phyloP scores from a whole-genome alignment of 2,888 invertebrate genomes.

The Aleiodes testaceus region DNA sequence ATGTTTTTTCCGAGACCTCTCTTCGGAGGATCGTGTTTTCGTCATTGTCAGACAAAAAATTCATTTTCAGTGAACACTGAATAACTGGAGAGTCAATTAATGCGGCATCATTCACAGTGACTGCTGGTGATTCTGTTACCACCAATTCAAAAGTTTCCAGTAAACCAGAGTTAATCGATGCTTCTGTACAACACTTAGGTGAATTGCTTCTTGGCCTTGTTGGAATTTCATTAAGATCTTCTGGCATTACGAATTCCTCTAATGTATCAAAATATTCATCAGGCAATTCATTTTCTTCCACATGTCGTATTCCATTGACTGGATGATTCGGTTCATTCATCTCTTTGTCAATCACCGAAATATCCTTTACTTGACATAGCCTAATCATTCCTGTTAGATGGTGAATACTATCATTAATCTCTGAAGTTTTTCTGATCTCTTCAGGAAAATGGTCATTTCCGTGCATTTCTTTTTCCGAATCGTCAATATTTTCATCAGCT shows the following conservation, averaged over 20 bases:
- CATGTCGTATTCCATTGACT: background rate
- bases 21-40: background rate
- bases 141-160: constrained; percentile 61
- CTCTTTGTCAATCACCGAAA: background rate
- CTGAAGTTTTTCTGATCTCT: too few species aligned
- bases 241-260: constrained; percentile 2
- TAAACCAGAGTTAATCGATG: constrained; percentile 29
- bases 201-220: background rate
- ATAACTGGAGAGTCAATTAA: constrained; percentile 47
- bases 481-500: background rate
- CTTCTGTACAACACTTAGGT: background rate
- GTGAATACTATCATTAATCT: too few species aligned
- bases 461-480: background rate
- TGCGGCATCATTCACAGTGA: constrained; percentile 62
- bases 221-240: background rate
- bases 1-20: background rate
- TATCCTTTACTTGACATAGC: background rate
- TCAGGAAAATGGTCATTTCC: too few species aligned
- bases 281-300: background rate
- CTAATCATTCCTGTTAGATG: background rate
- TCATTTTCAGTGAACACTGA: constrained; percentile 33
- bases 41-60: constrained; percentile 31
- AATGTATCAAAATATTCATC: constrained; percentile 6
- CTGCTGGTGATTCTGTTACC: constrained; percentile 59
- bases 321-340: background rate